Conservation (phyloP, 2,888 invertebrate species). For the Parelbella ahira region DNA sequence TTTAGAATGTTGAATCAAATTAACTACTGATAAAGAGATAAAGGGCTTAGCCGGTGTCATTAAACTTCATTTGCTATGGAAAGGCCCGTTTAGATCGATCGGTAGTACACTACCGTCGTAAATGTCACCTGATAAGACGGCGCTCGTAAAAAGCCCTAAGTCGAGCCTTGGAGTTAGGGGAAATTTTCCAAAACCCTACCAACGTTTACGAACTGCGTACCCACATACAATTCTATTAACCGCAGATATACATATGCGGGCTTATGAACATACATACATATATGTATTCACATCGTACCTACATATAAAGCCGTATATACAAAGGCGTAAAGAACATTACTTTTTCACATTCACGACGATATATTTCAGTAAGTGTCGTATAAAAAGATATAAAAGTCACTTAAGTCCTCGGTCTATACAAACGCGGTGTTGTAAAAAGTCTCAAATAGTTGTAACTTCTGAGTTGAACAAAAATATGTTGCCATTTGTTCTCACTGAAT, state of each 20-base stretch:
- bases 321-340: conserved; percentile 8
- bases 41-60: conserved; percentile 1
- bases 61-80: conserved; percentile 10
- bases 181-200: background rate
- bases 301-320: too few relatives aligned
- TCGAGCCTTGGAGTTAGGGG: conserved; percentile 3
- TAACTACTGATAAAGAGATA: too few relatives aligned
- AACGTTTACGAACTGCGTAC: conserved; percentile 5
- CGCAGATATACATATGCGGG: background rate
- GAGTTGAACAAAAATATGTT: conserved; percentile 18
- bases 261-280: too few relatives aligned
- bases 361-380: conserved; percentile 17
- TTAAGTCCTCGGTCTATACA: conserved; percentile 21
- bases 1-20: too few relatives aligned
- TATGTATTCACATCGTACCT: too few relatives aligned
- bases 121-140: conserved; percentile 19
- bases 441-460: conserved; percentile 12
- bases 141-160: conserved; percentile 16
- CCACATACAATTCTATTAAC: conserved; percentile 1
- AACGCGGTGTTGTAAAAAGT: conserved; percentile 12
- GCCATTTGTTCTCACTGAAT: conserved; percentile 17
- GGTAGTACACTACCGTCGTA: conserved; percentile 4
- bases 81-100: conserved; percentile 10
- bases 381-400: conserved; percentile 18
- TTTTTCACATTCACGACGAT: conserved; percentile 8